A percentile compares a stretch with the other conserved stretches of the same genome.
Evolutionary conservation across 2,113 vertebrate species (phyloP).

Genomic region (Apteryx mantelli): DNA sequence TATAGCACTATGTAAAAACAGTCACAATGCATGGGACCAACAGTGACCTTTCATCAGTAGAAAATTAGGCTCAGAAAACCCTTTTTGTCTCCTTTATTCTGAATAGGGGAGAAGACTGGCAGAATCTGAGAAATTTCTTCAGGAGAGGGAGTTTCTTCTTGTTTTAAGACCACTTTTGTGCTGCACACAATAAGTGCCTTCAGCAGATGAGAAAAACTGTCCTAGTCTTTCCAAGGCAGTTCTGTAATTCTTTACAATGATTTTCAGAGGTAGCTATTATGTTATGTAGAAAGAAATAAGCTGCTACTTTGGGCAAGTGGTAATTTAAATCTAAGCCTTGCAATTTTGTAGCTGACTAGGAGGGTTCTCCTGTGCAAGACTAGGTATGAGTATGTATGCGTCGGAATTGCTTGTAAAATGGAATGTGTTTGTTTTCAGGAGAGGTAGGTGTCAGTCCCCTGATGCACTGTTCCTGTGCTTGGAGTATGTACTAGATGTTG

Average conservation of each 20-base stretch:
- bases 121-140: neutral
- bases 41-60: neutral
- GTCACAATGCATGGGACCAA: fast-evolving
- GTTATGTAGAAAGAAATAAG: neutral
- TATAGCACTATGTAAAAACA: fast-evolving
- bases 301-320: neutral
- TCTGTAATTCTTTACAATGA: neutral
- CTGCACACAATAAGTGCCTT: neutral
- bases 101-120: neutral
- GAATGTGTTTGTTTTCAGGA: neutral
- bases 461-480: neutral
- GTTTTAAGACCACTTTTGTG: neutral
- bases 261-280: neutral
- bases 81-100: neutral
- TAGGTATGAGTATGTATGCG: neutral
- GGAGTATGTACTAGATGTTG: neutral
- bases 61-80: neutral
- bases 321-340: neutral
- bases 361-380: neutral
- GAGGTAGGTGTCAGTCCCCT: neutral
- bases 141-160: neutral
- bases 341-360: neutral
- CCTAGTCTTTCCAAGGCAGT: neutral
- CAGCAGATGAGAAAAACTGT: neutral
- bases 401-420: neutral